Percentiles rank a stretch among this genome's conserved stretches.
Conservation (phyloP, 2,888 invertebrate genomes). For the Trissolcus japonicus region DNA sequence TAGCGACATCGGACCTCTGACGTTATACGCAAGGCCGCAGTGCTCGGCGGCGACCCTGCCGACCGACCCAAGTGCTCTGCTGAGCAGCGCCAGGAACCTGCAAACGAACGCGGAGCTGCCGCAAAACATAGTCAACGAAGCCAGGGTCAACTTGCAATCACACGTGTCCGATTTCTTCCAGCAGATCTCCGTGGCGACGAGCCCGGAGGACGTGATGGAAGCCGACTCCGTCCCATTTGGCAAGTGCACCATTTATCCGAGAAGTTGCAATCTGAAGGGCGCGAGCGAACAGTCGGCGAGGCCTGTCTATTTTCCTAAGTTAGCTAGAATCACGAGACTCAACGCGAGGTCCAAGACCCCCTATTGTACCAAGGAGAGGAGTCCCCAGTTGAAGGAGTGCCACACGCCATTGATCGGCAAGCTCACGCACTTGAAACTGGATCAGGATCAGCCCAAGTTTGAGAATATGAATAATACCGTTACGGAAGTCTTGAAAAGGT, state of each 20-base stretch:
- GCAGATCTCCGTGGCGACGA: constrained; percentile 73
- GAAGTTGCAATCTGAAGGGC: constrained; percentile 61
- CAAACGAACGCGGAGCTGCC: constrained; percentile 66
- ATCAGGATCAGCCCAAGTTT: constrained; percentile 69
- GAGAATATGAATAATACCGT: constrained; percentile 71
- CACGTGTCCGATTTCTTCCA: constrained; percentile 75
- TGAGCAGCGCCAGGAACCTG: constrained; percentile 57
- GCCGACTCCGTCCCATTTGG: constrained; percentile 67
- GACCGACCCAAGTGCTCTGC: constrained; percentile 63
- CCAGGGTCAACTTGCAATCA: constrained; percentile 70
- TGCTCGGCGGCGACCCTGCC: constrained; percentile 67
- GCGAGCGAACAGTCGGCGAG: constrained; percentile 57
- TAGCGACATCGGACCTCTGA: constrained; percentile 72
- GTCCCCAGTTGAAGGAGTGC: constrained; percentile 60
- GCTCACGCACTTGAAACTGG: constrained; percentile 67
- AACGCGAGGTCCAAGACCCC: constrained; percentile 69
- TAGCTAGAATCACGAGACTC: constrained; percentile 70
- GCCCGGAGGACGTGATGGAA: constrained; percentile 75
- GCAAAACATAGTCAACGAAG: constrained; percentile 71
- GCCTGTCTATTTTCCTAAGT: constrained; percentile 66
- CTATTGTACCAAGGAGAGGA: constrained; percentile 66
- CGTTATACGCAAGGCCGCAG: constrained; percentile 61
- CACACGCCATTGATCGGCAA: constrained; percentile 70
- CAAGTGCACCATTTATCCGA: constrained; percentile 59
- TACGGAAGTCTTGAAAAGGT: constrained; percentile 70